Conservation (phyloP, 2,113 vertebrate species). For the Tachuris rubrigastra region DNA sequence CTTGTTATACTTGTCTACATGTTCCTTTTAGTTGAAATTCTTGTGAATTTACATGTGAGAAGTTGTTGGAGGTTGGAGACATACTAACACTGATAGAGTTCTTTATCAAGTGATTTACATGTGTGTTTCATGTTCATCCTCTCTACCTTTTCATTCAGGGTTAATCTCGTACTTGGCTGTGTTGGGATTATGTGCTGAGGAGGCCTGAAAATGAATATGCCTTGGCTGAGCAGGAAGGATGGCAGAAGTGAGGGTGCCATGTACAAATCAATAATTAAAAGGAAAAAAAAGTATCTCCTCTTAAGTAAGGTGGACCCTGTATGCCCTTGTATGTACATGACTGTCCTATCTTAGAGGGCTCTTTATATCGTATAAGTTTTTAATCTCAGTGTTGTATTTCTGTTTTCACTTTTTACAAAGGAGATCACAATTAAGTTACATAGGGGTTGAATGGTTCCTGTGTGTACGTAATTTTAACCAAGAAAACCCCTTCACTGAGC, state of each 20-base stretch:
- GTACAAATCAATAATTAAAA: neutral
- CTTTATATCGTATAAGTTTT: neutral
- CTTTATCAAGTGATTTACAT: neutral
- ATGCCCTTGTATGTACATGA: neutral
- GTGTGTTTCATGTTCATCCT: neutral
- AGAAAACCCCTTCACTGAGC: neutral
- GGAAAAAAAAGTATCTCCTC: neutral
- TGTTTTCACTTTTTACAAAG: neutral
- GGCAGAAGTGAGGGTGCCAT: neutral
- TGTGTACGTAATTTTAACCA: neutral
- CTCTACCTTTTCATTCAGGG: neutral
- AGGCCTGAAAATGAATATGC: neutral
- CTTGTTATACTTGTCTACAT: neutral
- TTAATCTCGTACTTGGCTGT: neutral
- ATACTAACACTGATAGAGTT: neutral
- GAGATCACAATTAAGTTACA: neutral
- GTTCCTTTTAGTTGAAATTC: neutral
- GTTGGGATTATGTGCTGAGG: neutral
- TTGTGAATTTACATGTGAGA: neutral
- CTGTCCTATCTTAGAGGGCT: neutral
- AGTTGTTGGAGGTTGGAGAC: neutral
- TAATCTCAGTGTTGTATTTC: neutral
- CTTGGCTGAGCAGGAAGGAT: neutral
- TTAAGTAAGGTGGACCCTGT: neutral
- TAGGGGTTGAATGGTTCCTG: neutral